Evolutionary conservation across 2,888 invertebrate genomes (phyloP).

Genomic region (Tetragonisca angustula): DNA sequence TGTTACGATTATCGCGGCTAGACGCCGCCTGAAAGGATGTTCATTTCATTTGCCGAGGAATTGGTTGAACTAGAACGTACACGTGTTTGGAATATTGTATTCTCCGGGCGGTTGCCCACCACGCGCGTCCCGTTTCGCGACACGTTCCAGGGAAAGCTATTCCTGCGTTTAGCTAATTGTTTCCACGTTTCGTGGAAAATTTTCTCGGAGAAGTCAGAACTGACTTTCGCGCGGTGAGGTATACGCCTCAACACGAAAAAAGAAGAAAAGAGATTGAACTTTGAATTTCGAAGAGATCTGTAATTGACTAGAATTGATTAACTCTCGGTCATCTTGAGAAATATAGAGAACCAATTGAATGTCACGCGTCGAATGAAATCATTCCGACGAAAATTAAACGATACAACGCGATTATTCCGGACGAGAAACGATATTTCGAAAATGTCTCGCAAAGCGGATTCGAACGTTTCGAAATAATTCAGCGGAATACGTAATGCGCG

Average conservation of each 20-base stretch:
- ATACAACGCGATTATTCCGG: neutral
- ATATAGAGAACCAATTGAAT: too few species aligned
- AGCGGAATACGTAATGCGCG: conserved; percentile 36
- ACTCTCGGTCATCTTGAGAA: too few species aligned
- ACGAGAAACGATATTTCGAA: neutral
- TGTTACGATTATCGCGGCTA: conserved; percentile 43
- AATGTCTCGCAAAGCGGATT: neutral
- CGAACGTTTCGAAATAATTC: conserved; percentile 39
- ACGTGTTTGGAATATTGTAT: conserved; percentile 22
- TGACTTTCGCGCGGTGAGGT: too few species aligned
- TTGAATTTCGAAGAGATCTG: too few species aligned
- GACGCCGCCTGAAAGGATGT: conserved; percentile 16
- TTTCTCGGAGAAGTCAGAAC: too few species aligned
- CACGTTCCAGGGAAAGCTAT: neutral
- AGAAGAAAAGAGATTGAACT: too few species aligned
- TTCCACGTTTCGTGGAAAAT: neutral
- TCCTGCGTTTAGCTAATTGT: neutral
- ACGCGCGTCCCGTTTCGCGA: neutral
- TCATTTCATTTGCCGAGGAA: conserved; percentile 25
- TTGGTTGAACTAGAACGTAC: conserved; percentile 6
- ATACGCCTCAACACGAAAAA: too few species aligned
- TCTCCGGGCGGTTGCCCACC: neutral
- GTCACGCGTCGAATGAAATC: too few species aligned
- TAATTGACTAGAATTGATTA: too few species aligned
- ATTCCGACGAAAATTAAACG: neutral